Evolutionary conservation across 2,888 invertebrate species (phyloP).

Genomic region (Emmelina monodactyla): DNA sequence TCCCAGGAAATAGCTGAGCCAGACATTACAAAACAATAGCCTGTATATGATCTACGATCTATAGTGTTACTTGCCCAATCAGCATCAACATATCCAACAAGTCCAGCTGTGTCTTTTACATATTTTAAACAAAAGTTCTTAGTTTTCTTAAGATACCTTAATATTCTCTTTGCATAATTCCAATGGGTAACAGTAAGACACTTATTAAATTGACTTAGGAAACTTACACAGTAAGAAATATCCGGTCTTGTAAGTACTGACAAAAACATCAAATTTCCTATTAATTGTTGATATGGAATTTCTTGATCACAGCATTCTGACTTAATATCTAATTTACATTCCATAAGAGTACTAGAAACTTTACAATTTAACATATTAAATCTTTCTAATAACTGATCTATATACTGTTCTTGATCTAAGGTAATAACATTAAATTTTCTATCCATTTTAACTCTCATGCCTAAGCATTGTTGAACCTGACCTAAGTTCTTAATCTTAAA

Average conservation of each 20-base stretch:
- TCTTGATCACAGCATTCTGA: constrained; percentile 1
- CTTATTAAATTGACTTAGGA: constrained; percentile 14
- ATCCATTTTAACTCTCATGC: constrained; percentile 1
- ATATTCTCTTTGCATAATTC: constrained; percentile 9
- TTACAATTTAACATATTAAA: constrained; percentile 3
- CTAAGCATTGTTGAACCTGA: neutral
- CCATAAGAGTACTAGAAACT: constrained; percentile 3
- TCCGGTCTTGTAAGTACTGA: constrained; percentile 7
- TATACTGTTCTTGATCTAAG: constrained; percentile 3
- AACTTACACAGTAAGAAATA: constrained; percentile 9
- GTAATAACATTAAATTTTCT: neutral
- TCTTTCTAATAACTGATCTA: neutral
- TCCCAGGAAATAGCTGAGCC: constrained; percentile 11
- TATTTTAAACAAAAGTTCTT: constrained; percentile 12
- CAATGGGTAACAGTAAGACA: constrained; percentile 8
- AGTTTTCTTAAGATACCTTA: constrained; percentile 10
- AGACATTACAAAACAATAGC: constrained; percentile 10
- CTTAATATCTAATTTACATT: constrained; percentile 6
- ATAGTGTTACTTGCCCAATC: constrained; percentile 11
- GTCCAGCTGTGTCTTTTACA: neutral
- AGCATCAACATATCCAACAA: constrained; percentile 10
- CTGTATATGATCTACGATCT: constrained; percentile 12
- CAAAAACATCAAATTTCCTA: constrained; percentile 5
- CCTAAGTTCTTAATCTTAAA: constrained; percentile 2
- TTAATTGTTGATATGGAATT: constrained; percentile 5